A percentile compares a stretch with the other conserved stretches of the same genome.
Conservation (phyloP, 1,140 invertebrate genomes). For the Habropoda laboriosa region DNA sequence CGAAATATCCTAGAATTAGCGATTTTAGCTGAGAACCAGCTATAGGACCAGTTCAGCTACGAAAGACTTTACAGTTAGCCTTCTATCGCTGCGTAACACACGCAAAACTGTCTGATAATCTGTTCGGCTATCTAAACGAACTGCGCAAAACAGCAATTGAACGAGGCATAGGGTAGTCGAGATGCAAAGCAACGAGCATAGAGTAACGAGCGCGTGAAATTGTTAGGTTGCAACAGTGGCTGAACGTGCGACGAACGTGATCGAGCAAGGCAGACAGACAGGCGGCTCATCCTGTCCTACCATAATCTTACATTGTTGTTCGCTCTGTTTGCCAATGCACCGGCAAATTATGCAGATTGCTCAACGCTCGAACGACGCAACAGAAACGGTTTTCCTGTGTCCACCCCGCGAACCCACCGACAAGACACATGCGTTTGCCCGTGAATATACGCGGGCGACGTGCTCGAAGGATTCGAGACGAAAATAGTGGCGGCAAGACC, state of each 20-base stretch:
- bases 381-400: conserved; percentile 50
- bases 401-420: not conserved
- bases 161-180: not conserved
- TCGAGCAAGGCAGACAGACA: not conserved
- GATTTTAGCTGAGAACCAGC: no score
- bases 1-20: no score
- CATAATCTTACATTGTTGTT: conserved; percentile 34
- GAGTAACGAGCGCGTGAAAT: conserved; percentile 19
- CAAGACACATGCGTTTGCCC: not conserved
- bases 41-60: no score
- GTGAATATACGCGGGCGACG: conserved; percentile 18
- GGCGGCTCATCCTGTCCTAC: not conserved
- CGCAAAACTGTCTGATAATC: not conserved
- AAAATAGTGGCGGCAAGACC: conserved; percentile 18
- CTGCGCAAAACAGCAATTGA: not conserved
- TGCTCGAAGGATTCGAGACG: conserved; percentile 35
- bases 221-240: not conserved
- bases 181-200: not conserved
- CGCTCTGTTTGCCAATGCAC: conserved; percentile 33
- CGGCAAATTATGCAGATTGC: conserved; percentile 43
- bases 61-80: not conserved
- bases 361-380: conserved; percentile 27
- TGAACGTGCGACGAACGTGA: not conserved
- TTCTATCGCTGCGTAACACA: not conserved
- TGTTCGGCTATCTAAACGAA: not conserved